Conservation (phyloP, 1,140 invertebrate genomes). For the Bilobella aurantiaca region DNA sequence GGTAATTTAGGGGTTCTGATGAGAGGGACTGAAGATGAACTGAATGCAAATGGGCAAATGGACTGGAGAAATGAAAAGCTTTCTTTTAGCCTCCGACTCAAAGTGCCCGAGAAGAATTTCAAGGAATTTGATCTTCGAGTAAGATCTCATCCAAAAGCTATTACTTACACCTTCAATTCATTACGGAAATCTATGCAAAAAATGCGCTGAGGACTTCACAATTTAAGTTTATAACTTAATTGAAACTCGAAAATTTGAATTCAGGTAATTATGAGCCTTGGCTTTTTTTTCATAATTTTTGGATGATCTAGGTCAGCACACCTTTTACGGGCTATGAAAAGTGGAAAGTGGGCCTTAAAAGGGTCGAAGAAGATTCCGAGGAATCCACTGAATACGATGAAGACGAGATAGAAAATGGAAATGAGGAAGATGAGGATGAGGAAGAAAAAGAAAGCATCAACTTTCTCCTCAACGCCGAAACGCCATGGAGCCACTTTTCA, state of each 20-base stretch:
- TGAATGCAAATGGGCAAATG: slow-evolving; percentile 16
- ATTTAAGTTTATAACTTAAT: too few species aligned
- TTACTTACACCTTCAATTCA: too few species aligned
- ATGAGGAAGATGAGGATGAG: neutral
- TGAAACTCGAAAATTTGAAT: too few species aligned
- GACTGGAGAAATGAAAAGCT: slow-evolving; percentile 22
- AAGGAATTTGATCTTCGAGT: slow-evolving; percentile 23
- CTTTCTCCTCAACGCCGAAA: slow-evolving; percentile 14
- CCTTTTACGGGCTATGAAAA: slow-evolving; percentile 20
- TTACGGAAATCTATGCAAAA: too few species aligned
- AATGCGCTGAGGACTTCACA: too few species aligned
- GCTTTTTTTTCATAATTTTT: neutral
- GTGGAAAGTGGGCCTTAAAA: slow-evolving; percentile 20
- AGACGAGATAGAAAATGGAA: neutral
- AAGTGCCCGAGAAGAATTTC: slow-evolving; percentile 21
- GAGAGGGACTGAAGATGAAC: neutral
- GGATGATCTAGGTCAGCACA: slow-evolving; percentile 16
- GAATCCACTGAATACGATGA: slow-evolving; percentile 13
- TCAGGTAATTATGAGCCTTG: too few species aligned
- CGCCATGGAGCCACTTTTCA: slow-evolving; percentile 7
- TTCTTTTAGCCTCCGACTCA: slow-evolving; percentile 8
- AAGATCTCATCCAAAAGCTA: too few species aligned
- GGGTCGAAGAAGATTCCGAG: neutral
- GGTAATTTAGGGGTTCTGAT: slow-evolving; percentile 20
- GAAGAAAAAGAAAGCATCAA: slow-evolving; percentile 5